phyloP scores from a whole-genome alignment of 2,113 vertebrate species.

The Phalacrocorax aristotelis region DNA sequence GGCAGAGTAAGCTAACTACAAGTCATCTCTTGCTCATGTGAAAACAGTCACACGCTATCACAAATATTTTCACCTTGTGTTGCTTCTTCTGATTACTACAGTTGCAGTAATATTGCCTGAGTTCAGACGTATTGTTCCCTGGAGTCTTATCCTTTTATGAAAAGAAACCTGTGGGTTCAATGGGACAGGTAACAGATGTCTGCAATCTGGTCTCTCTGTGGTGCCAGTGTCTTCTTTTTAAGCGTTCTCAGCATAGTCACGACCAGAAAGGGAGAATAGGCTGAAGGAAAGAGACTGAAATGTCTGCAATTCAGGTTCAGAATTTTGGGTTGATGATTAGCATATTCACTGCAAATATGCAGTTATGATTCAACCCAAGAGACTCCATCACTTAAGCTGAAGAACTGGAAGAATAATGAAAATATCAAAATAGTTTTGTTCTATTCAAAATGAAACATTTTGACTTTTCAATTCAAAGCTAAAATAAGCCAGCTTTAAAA shows the following conservation, averaged over 20 bases:
- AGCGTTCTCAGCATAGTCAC: neutral
- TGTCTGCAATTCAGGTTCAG: neutral
- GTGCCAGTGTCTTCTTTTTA: neutral
- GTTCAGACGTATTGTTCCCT: neutral
- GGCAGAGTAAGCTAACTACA: neutral
- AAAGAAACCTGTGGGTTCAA: neutral
- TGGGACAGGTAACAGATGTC: constrained; percentile 28
- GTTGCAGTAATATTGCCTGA: neutral
- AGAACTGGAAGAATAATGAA: neutral
- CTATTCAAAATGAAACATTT: neutral
- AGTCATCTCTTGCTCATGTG: neutral
- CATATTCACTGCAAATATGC: neutral
- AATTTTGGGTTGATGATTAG: neutral
- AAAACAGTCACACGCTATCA: neutral
- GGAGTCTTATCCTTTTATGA: neutral
- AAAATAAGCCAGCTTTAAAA: neutral
- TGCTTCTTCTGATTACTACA: neutral
- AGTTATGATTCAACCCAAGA: neutral
- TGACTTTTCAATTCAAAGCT: neutral
- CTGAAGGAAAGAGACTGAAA: neutral
- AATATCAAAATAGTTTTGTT: neutral
- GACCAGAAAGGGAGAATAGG: neutral
- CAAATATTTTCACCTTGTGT: neutral
- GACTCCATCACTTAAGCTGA: neutral
- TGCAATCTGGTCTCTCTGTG: constrained; percentile 29